These are phyloP conservation scores for Nannoperca obscura DNA, from an alignment of 2,797 vertebrate genomes.

Conservation along the genomic window DNA sequence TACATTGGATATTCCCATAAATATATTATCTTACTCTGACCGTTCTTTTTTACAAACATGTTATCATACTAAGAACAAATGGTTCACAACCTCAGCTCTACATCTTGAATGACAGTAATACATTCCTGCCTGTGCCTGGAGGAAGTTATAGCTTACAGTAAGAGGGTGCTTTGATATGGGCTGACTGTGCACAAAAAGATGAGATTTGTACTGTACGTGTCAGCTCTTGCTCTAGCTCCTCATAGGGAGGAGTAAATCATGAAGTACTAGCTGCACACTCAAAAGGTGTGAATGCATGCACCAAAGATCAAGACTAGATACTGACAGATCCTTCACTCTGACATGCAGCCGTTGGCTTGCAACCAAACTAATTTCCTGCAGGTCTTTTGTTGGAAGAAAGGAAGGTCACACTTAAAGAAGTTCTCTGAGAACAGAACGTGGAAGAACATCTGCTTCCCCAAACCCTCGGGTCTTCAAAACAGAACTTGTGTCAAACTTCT, in stretches of 20 bases:
- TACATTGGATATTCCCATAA: background rate
- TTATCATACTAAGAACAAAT: slow-evolving; percentile 16
- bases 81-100: slow-evolving; percentile 44
- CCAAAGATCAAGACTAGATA: slow-evolving; percentile 40
- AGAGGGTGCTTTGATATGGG: slow-evolving; percentile 46
- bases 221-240: slow-evolving; percentile 63
- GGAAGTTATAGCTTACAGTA: slow-evolving; percentile 30
- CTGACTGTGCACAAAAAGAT: slow-evolving; percentile 42
- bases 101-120: slow-evolving; percentile 51
- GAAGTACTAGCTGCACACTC: slow-evolving; percentile 46
- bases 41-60: background rate
- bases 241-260: slow-evolving; percentile 63
- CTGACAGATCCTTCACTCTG: slow-evolving; percentile 30
- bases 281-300: slow-evolving; percentile 49
- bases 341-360: slow-evolving; percentile 21
- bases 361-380: slow-evolving; percentile 51
- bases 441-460: slow-evolving; percentile 35
- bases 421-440: slow-evolving; percentile 23
- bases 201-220: slow-evolving; percentile 59
- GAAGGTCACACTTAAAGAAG: slow-evolving; percentile 16
- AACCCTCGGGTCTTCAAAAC: slow-evolving; percentile 25
- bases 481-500: slow-evolving; percentile 50
- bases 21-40: slow-evolving; percentile 18
- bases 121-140: slow-evolving; percentile 31
- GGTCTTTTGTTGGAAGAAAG: slow-evolving; percentile 26